phyloP scores from a whole-genome alignment of 2,888 invertebrate genomes.

The Darwinula stevensoni region DNA sequence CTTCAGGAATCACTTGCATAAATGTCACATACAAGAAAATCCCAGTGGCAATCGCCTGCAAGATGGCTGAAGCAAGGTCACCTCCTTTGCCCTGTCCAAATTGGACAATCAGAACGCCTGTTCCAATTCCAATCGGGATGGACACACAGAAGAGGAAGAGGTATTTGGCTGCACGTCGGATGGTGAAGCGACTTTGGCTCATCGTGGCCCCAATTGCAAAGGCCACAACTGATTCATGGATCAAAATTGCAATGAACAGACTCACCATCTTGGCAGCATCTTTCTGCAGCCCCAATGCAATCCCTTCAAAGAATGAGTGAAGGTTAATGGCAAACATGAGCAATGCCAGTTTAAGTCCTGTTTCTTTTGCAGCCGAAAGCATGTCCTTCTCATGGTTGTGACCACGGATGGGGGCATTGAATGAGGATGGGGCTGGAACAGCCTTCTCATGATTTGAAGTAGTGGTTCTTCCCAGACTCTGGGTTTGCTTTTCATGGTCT shows the following conservation, averaged over 20 bases:
- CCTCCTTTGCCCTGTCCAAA: conserved; percentile 11
- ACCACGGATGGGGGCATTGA: too few relatives aligned
- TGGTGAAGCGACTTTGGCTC: conserved; percentile 11
- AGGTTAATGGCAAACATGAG: conserved; percentile 14
- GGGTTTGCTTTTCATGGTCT: too few relatives aligned
- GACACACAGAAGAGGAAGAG: conserved; percentile 12
- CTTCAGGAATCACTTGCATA: conserved; percentile 14
- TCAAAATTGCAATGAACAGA: conserved; percentile 14
- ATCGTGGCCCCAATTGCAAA: conserved; percentile 15
- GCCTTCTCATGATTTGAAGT: too few relatives aligned
- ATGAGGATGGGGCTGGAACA: too few relatives aligned
- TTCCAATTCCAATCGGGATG: conserved; percentile 14
- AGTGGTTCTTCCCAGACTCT: too few relatives aligned
- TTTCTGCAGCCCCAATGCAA: conserved; percentile 15
- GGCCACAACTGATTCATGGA: conserved; percentile 14
- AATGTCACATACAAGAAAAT: conserved; percentile 16
- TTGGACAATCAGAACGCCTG: conserved; percentile 13
- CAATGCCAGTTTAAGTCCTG: conserved; percentile 12
- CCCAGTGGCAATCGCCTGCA: conserved; percentile 15
- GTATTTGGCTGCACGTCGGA: conserved; percentile 10
- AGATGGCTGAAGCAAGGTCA: conserved; percentile 12
- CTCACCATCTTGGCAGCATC: conserved; percentile 12
- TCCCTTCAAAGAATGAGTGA: conserved; percentile 16
- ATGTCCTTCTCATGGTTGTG: too few relatives aligned
- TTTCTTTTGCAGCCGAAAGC: conserved; percentile 4